Base-by-base conservation (phyloP, 2,888 invertebrate species). In the Athalia cordata region DNA sequence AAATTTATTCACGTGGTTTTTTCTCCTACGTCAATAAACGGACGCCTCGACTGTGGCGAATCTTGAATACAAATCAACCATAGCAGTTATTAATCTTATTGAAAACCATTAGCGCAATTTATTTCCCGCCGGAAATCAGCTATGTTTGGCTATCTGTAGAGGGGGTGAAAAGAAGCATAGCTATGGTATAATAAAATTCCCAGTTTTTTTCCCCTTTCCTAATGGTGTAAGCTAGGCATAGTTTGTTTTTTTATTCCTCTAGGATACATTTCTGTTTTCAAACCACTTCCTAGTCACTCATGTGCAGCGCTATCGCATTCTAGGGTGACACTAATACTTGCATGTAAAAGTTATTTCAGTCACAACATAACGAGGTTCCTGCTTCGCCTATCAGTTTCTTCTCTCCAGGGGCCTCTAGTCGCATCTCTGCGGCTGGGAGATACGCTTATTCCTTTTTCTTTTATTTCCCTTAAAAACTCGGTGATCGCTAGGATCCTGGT, bases 81-180 rank as follows among this genome's bases (percentile, higher is more conserved):
- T 43, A 64, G 5, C 47, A 45, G 83, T 81, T 81, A 75, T 81
- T 62, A 82, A 82, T 80, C 84, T 15, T 68, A 65, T 77, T 68
- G 84, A 84, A 84, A 79, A 78, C 79, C 79, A 65, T 77, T 77
- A 79, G 80, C 77, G 81, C 47, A 57, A 72, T 59, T 47, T 47
- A 59, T 47, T 80, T 67, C 77, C 62, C 74, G 77, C 66, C 85
- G 86, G 85, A 86, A 85, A 82, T 81, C 77, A 2, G 29, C 29
- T 84, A 76, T 82, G 83, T 84, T 84, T 80, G 85, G 83, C 8
- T 79, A 79, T 79, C 29, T 29, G 29, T 29, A 29, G 29, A 29
- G 29, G 29, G 29, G 29, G 29, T 29, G 29, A 29, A 29, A 29
- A 29, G 29, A 29, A 29, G 29, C 29, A 29, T 29, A 29, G 29